phyloP scores from a whole-genome alignment of 1,140 invertebrate genomes.

The Trichomalopsis sarcophagae region DNA sequence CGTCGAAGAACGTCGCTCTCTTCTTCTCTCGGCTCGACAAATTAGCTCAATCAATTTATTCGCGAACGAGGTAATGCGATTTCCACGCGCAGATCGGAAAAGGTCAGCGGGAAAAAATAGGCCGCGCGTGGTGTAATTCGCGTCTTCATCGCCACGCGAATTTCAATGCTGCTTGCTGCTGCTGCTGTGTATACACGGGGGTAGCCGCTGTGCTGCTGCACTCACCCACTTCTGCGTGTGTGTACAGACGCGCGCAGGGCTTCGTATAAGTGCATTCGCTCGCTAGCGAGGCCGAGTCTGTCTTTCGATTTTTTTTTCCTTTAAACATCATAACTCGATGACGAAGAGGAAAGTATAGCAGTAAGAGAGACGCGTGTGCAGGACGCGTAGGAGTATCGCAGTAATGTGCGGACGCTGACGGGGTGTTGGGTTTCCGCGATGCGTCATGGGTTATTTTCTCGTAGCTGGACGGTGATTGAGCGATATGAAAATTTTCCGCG shows the following conservation, averaged over 20 bases:
- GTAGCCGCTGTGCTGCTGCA: background rate
- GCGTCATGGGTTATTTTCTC: too few species aligned
- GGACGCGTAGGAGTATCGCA: too few species aligned
- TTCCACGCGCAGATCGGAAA: constrained; percentile 17
- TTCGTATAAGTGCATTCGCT: constrained; percentile 14
- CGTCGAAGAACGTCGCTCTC: background rate
- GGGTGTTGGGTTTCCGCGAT: too few species aligned
- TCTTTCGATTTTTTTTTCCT: background rate
- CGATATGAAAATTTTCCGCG: too few species aligned
- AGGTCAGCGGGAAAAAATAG: constrained; percentile 41
- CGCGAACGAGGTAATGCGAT: constrained; percentile 27
- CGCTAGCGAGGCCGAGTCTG: background rate
- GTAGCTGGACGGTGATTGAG: too few species aligned
- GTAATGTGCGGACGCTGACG: too few species aligned
- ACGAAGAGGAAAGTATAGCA: too few species aligned
- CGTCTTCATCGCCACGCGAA: constrained; percentile 19
- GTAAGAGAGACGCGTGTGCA: too few species aligned
- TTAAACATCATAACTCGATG: background rate
- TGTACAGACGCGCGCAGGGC: constrained; percentile 7
- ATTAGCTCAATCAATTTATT: background rate
- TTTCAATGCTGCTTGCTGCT: constrained; percentile 18
- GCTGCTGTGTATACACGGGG: background rate
- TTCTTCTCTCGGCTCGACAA: background rate
- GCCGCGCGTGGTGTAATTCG: background rate
- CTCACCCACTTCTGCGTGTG: background rate